Evolutionary conservation across 2,797 vertebrate species (phyloP).

Genomic region (Hipposideros larvatus): DNA sequence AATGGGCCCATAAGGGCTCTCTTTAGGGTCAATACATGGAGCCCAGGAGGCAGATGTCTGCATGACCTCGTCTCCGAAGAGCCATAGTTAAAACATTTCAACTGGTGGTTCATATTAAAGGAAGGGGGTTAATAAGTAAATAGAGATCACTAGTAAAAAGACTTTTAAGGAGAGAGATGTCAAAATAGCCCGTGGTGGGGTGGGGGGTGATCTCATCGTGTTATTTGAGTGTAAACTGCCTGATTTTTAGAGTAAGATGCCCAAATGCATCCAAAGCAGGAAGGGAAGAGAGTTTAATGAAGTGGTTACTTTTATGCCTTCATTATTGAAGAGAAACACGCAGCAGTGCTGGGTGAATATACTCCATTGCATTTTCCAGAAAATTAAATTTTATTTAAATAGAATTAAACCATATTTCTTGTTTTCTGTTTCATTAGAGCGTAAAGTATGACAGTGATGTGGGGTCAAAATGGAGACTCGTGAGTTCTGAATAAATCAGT

Average conservation of each 20-base stretch:
- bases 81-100: neutral
- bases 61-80: neutral
- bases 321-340: neutral
- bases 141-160: neutral
- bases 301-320: neutral
- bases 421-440: conserved; percentile 50
- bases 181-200: neutral
- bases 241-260: neutral
- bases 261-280: neutral
- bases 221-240: neutral
- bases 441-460: neutral
- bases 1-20: neutral
- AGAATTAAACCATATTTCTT: neutral
- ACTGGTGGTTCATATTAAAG: neutral
- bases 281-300: neutral
- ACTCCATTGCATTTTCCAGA: neutral
- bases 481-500: neutral
- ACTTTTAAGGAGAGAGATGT: neutral
- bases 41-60: neutral
- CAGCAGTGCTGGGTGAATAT: neutral
- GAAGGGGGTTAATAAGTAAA: neutral
- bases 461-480: neutral
- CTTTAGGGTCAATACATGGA: neutral
- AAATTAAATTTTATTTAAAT: neutral
- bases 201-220: neutral